Evolutionary conservation across 2,888 invertebrate species (phyloP).

Genomic region (Busseola fusca): DNA sequence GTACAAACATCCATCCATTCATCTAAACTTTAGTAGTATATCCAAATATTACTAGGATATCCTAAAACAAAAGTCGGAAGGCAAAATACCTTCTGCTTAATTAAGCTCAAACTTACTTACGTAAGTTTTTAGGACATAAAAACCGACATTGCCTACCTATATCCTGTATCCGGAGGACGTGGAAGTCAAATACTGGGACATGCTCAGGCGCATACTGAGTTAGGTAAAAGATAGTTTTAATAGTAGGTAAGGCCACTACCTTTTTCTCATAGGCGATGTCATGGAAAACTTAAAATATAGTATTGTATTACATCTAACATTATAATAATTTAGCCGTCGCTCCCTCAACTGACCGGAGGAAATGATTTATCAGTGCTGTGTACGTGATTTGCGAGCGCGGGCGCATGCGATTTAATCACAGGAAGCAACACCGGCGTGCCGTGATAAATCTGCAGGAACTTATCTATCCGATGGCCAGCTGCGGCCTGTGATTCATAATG

Average conservation of each 20-base stretch:
- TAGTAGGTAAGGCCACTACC: background rate
- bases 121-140: constrained; percentile 3
- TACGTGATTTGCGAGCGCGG: constrained; percentile 83
- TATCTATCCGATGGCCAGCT: constrained; percentile 83
- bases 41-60: too few relatives aligned
- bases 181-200: background rate
- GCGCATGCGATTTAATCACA: constrained; percentile 83
- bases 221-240: background rate
- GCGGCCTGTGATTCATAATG: constrained; percentile 80
- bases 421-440: constrained; percentile 78
- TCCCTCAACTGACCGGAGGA: constrained; percentile 70
- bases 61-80: constrained; percentile 8
- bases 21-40: too few relatives aligned
- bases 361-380: constrained; percentile 83
- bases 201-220: background rate
- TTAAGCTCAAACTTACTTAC: background rate
- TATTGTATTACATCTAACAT: constrained; percentile 40
- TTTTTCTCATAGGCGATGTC: background rate
- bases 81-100: constrained; percentile 1
- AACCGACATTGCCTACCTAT: background rate
- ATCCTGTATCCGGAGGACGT: constrained; percentile 16
- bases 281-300: constrained; percentile 15
- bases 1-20: too few relatives aligned
- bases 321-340: constrained; percentile 56
- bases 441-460: constrained; percentile 81